Percentiles rank a stretch among this genome's conserved stretches.
Conservation (phyloP, 2,797 vertebrate species). For the Pseudomugil tenellus region DNA sequence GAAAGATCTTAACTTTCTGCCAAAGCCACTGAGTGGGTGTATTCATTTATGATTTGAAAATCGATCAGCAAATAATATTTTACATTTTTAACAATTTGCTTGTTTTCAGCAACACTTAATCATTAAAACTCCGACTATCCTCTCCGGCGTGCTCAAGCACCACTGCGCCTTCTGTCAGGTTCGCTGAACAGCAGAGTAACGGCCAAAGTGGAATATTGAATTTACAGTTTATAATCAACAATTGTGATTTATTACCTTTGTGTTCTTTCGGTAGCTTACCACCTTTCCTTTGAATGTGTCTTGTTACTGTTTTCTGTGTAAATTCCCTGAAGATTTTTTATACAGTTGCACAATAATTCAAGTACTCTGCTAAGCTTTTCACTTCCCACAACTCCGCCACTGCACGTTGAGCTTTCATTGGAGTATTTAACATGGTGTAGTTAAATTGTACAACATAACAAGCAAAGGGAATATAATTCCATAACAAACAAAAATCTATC, state of each 20-base stretch:
- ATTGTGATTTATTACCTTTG: not conserved
- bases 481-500: not conserved
- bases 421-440: not conserved
- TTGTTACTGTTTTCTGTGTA: conserved; percentile 1
- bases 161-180: not conserved
- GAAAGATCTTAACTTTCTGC: not conserved
- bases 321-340: conserved; percentile 15
- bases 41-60: not conserved
- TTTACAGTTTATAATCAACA: not conserved
- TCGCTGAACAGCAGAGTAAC: not conserved
- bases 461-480: not conserved
- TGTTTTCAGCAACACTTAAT: not conserved
- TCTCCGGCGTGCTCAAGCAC: too few relatives aligned
- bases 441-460: conserved; percentile 12
- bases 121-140: not conserved
- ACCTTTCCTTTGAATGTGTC: not conserved
- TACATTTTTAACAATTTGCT: not conserved
- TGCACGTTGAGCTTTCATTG: conserved; percentile 4
- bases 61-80: not conserved
- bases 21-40: not conserved
- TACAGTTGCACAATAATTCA: not conserved
- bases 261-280: not conserved
- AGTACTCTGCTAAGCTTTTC: conserved; percentile 3
- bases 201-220: not conserved
- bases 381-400: not conserved